phyloP scores from a whole-genome alignment of 2,113 vertebrate genomes.

The Saguinus imperator region DNA sequence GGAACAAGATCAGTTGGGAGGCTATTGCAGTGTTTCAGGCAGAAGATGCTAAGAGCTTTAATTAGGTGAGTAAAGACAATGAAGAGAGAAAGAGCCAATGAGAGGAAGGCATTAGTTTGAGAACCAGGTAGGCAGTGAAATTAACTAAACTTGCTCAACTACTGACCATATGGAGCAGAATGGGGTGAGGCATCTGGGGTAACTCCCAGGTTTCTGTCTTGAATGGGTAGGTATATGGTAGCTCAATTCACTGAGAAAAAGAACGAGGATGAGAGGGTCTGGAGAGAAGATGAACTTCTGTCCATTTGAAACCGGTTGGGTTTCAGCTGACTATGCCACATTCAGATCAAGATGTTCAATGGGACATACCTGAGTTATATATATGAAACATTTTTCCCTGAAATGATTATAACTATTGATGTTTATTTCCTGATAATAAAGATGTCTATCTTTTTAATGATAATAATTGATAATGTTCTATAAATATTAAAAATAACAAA shows the following conservation, averaged over 20 bases:
- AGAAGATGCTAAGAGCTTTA: background rate
- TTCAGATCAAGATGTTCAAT: background rate
- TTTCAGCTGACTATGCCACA: background rate
- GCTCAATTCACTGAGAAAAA: background rate
- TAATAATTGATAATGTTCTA: background rate
- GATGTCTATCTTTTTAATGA: background rate
- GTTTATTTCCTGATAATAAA: background rate
- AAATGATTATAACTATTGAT: background rate
- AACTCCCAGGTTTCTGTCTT: background rate
- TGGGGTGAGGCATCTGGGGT: background rate
- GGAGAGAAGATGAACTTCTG: background rate
- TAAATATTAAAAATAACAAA: background rate
- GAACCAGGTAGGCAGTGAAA: background rate
- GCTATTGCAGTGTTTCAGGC: accelerated
- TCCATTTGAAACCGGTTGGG: background rate
- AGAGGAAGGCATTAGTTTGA: background rate
- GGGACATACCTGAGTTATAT: background rate
- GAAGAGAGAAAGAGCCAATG: background rate
- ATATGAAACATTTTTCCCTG: background rate
- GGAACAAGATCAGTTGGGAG: background rate
- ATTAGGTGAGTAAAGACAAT: background rate
- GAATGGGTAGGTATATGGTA: background rate
- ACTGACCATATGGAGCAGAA: background rate
- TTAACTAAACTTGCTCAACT: background rate
- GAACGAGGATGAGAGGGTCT: background rate